phyloP scores from a whole-genome alignment of 2,888 invertebrate species.

The Eilema griseolum region DNA sequence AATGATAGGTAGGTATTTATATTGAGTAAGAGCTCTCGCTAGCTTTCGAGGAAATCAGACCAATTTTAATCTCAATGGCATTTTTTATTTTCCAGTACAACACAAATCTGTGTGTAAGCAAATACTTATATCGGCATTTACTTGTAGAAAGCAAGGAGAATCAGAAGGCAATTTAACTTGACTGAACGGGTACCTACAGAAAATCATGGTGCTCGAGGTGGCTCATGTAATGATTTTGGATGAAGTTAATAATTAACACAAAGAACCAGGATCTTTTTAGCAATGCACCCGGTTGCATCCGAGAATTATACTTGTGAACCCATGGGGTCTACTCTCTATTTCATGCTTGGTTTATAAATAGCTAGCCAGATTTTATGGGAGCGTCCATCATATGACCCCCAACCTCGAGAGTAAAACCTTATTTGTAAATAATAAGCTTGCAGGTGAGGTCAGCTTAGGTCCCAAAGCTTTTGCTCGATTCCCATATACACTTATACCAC shows the following conservation, averaged over 20 bases:
- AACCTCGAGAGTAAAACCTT: not conserved
- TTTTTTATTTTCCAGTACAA: constrained; percentile 48
- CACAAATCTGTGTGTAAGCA: constrained; percentile 17
- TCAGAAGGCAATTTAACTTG: constrained; percentile 2
- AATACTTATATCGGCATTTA: not conserved
- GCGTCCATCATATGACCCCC: not conserved
- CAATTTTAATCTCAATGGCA: constrained; percentile 60
- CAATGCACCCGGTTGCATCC: not conserved
- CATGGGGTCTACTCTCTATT: too few relatives aligned
- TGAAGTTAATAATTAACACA: too few relatives aligned
- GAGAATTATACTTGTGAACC: too few relatives aligned
- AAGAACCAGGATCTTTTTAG: not conserved
- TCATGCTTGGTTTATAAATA: not conserved
- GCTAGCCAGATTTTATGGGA: too few relatives aligned
- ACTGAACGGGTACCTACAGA: not conserved
- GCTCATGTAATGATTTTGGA: not conserved
- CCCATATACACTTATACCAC: too few relatives aligned
- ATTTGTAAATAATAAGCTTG: not conserved
- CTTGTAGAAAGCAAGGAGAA: not conserved
- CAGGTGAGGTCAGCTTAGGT: too few relatives aligned
- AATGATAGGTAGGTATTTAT: constrained; percentile 74
- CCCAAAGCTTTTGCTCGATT: too few relatives aligned
- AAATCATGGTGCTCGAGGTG: too few relatives aligned
- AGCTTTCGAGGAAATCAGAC: constrained; percentile 59
- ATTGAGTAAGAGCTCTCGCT: constrained; percentile 65